Evolutionary conservation across 2,113 vertebrate genomes (phyloP), one percentile per base, ranked within the genome.

Genomic region (Nesogale talazaci): DNA sequence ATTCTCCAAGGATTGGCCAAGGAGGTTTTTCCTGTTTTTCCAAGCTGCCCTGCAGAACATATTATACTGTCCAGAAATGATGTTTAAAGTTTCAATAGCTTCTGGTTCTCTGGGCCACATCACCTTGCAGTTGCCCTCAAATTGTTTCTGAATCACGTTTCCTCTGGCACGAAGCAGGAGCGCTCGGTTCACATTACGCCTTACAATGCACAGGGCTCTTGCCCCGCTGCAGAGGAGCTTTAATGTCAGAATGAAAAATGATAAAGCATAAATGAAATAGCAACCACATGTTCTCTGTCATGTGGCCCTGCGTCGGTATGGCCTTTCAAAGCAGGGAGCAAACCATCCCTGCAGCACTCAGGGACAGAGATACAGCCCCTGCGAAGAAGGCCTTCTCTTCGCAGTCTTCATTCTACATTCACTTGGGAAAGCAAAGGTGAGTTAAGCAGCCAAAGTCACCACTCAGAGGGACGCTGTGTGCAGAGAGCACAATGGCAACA

Each of bases 211-310:
- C 99, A 99, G 98, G 85, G 63, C 98, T 98, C 97, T 97, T 95
- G 81, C 97, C 95, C 97, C 42, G 86, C 97, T 96, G 77, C 97
- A 93, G 97, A 98, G 97, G 97, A 96, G 97, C 98, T 97, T 98
- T 97, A 97, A 98, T 98, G 98, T 99, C 98, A 99, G 97, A 98
- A 98, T 99, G 99, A 99, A 99, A 99, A 99, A 99, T 99, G 98
- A 99, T 99, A 99, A 99, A 98, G 97, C 96, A 98, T 97, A 98
- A 98, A 98, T 98, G 98, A 99, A 98, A 99, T 98, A 97, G 98
- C 97, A 99, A 99, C 98, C 99, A 99, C 98, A 98, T 99, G 99
- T 98, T 98, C 97, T 97, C 97, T 93, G 97, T 92, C 97, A 97
- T 97, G 94, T 93, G 97, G 98, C 97, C 97, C 97, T 96, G 94